Evolutionary conservation across 1,140 invertebrate genomes (phyloP).

Genomic region (Zaprionus davidi): DNA sequence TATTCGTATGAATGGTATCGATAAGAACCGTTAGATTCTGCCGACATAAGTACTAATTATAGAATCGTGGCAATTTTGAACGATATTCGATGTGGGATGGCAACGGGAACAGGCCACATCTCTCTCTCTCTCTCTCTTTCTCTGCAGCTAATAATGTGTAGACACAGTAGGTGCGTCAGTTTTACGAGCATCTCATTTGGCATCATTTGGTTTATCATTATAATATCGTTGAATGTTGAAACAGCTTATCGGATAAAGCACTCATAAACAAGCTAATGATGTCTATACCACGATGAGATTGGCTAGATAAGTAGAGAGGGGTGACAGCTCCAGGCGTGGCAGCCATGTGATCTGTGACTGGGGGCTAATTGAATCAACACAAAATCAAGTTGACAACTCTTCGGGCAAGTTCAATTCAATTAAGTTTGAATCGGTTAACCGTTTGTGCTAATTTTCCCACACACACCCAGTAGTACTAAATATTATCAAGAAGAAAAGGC

Average conservation of each 20-base stretch:
- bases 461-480: no score
- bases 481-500: slow-evolving; percentile 16
- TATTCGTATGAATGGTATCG: slow-evolving; percentile 18
- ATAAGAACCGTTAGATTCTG: slow-evolving; percentile 17
- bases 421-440: slow-evolving; percentile 24
- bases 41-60: not conserved
- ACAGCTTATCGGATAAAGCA: slow-evolving; percentile 31
- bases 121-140: not conserved
- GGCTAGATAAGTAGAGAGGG: slow-evolving; percentile 12
- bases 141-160: no score
- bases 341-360: slow-evolving; percentile 26
- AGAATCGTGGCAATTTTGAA: not conserved
- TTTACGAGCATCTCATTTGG: not conserved
- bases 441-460: slow-evolving; percentile 38
- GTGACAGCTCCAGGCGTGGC: not conserved
- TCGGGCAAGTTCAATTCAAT: slow-evolving; percentile 33
- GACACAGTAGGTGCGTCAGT: not conserved
- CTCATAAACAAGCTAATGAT: slow-evolving; percentile 66
- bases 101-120: not conserved
- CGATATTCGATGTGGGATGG: not conserved
- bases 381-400: slow-evolving; percentile 18
- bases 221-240: slow-evolving; percentile 13
- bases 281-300: slow-evolving; percentile 40
- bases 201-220: not conserved
- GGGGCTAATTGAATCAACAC: slow-evolving; percentile 21